A percentile compares a stretch with the other conserved stretches of the same genome.
Evolutionary conservation across 2,113 vertebrate genomes (phyloP).

Genomic region (Poicephalus gulielmi): DNA sequence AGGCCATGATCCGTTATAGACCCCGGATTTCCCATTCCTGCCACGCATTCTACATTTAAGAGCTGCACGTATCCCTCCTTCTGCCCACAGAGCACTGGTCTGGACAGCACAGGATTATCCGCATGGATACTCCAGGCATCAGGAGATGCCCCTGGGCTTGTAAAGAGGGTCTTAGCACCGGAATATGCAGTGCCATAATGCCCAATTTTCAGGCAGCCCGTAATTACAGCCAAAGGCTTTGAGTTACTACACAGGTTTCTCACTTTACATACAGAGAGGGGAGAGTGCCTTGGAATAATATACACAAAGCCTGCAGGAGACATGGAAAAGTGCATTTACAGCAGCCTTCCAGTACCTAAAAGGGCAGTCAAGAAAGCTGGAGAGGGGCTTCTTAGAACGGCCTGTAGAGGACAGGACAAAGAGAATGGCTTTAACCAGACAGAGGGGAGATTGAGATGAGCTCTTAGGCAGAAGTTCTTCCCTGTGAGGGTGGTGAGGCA

Average conservation of each 20-base stretch:
- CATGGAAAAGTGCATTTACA: background rate
- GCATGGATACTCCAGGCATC: accelerated
- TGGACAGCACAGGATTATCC: accelerated
- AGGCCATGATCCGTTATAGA: background rate
- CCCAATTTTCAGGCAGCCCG: too few species aligned
- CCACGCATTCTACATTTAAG: background rate
- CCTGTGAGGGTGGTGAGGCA: background rate
- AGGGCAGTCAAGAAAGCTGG: background rate
- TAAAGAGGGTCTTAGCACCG: background rate
- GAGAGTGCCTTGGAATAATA: background rate
- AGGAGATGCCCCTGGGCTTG: accelerated
- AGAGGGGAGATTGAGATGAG: background rate
- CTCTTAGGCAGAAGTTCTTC: background rate
- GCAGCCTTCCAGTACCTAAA: background rate
- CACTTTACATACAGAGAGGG: background rate
- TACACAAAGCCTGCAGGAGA: background rate
- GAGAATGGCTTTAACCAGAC: background rate
- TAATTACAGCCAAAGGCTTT: background rate
- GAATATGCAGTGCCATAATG: background rate
- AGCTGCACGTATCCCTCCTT: background rate
- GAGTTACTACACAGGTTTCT: background rate
- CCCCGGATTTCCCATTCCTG: background rate
- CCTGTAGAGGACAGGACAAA: background rate
- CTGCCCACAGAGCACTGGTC: background rate
- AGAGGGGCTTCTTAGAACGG: background rate